Base-by-base conservation (phyloP, 2,888 invertebrate species). In the Hydraecia micacea region DNA sequence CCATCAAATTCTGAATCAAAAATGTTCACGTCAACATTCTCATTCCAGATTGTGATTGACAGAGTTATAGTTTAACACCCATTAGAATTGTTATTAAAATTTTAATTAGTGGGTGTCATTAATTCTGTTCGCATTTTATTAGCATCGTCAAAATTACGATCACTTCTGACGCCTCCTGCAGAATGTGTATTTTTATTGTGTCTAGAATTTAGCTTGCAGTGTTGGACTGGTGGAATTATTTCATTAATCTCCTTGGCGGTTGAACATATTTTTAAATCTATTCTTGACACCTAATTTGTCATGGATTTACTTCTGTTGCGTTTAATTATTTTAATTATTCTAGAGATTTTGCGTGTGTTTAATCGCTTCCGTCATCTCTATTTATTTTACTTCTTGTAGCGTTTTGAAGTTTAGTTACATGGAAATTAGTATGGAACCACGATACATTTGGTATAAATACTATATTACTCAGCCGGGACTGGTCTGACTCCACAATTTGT, bases 401-500 rank as follows among this genome's bases (percentile, higher is more conserved):
- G 73, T 73, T 86, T 82, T 79, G 86, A 88, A 79, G 79, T 88
- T 85, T 78, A 80, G 77, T 76, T 82, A 79, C 78, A 85, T 81
- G 71, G 82, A 87, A 87, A 90, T 91, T 91, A 89, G 83, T 89
- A 91, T 91, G 74, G 85, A 87, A 87, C 83, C 67, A 84, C 85
- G 83, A 92, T 91, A 91, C 90, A 91, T 91, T 90, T 87, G 83
- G 83, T 83, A 84, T 88, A 89, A 91, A 88, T 89, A 90, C 88
- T 83, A 83, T 89, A 90, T 92, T 91, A 90, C 89, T 91, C 90
- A 91, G 89, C 82, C 83, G 73, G 77, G 81, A 87, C 84, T 87
- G 88, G 89, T 89, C 88, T 70, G 88, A 91, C 87, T 90, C 83
- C 82, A 89, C 92, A 90, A 93, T 93, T 93, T 92, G 92, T 93